Percentiles rank a stretch among this genome's conserved stretches.
These are phyloP conservation scores for Theretra japonica DNA, from an alignment of 2,888 invertebrate species.

Conservation along the genomic window DNA sequence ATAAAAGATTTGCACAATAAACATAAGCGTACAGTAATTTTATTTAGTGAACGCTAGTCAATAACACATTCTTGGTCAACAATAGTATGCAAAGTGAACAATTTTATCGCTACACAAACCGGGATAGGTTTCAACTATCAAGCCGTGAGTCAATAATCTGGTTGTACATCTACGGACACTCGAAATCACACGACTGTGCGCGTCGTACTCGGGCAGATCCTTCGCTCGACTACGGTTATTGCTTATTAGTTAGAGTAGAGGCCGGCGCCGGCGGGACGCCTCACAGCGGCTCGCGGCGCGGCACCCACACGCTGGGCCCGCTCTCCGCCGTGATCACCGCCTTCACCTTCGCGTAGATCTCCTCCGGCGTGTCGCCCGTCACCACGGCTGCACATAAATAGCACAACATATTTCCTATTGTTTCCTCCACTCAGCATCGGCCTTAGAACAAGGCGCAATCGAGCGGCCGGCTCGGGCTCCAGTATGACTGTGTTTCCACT, in stretches of 20 bases:
- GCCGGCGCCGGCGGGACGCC: conserved; percentile 42
- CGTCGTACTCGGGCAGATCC: conserved; percentile 27
- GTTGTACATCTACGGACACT: conserved; percentile 55
- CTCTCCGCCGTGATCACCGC: conserved; percentile 97
- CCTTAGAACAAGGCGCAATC: no score
- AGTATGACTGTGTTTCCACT: no score
- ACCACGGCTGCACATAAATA: conserved; percentile 90
- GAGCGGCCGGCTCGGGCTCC: no score
- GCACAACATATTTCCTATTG: neutral
- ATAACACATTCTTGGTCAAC: conserved; percentile 68
- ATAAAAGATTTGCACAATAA: conserved; percentile 64
- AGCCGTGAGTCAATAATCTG: conserved; percentile 64
- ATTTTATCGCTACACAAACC: conserved; percentile 65
- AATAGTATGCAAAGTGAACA: conserved; percentile 66
- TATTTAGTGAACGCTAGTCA: conserved; percentile 64
- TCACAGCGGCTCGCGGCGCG: conserved; percentile 97
- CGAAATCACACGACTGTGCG: conserved; percentile 39
- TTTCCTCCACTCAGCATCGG: neutral
- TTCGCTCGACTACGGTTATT: conserved; percentile 16
- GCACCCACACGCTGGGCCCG: conserved; percentile 98
- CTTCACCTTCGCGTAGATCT: conserved; percentile 97
- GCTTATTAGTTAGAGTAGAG: conserved; percentile 9
- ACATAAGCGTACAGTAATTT: conserved; percentile 66
- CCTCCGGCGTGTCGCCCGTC: conserved; percentile 98
- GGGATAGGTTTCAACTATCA: conserved; percentile 63